phyloP scores from a whole-genome alignment of 2,113 vertebrate species.

The Suncus etruscus region DNA sequence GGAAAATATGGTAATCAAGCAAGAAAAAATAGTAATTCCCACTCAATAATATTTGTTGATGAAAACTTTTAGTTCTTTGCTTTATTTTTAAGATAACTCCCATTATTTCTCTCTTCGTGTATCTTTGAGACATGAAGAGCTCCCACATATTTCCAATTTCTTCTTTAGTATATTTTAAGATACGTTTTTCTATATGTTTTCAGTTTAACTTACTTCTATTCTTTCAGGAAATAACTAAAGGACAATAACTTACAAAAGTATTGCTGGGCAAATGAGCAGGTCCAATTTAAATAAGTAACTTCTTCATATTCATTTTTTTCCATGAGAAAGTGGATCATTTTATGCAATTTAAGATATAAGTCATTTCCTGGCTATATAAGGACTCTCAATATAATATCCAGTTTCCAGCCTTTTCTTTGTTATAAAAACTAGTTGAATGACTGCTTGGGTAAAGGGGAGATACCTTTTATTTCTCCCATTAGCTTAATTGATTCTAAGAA shows the following conservation, averaged over 20 bases:
- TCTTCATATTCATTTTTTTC: background rate
- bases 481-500: slow-evolving; percentile 59
- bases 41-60: slow-evolving; percentile 1
- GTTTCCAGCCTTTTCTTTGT: slow-evolving; percentile 9
- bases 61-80: background rate
- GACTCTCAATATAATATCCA: background rate
- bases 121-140: background rate
- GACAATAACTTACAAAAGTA: background rate
- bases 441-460: slow-evolving; percentile 49
- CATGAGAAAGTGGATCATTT: slow-evolving; percentile 24
- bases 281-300: slow-evolving; percentile 41
- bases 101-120: background rate
- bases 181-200: background rate
- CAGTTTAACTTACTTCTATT: background rate
- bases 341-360: slow-evolving; percentile 30
- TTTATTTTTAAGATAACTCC: background rate
- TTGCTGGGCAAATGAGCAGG: slow-evolving; percentile 1
- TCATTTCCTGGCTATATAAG: slow-evolving; percentile 15
- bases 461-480: slow-evolving; percentile 59
- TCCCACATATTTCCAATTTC: background rate
- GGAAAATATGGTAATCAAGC: no score
- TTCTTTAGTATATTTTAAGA: background rate
- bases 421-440: slow-evolving; percentile 54
- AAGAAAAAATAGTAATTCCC: background rate
- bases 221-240: slow-evolving; percentile 10